Base-by-base conservation (phyloP, 1,140 invertebrate species). In the Scaptomyza graminum region DNA sequence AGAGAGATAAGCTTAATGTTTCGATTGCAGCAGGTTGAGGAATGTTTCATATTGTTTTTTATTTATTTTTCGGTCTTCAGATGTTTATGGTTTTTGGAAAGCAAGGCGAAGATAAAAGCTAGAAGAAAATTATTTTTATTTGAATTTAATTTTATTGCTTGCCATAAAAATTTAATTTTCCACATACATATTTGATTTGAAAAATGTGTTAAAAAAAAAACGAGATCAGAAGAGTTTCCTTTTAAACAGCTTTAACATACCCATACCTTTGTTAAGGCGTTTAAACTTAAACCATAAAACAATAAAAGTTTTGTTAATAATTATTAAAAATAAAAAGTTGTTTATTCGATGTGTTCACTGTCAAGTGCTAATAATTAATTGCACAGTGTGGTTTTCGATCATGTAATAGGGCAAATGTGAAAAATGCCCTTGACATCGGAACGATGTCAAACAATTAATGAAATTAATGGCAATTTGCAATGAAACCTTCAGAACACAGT, bases 1-100 rank as follows among this genome's bases (percentile, higher is more conserved):
- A 28, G 9, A 31, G 25, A 28, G 65, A 62, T 74, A 77, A 81
- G 76, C 56, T 51, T 22, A 61, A 85, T 76, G 57, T 85, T 80
- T 76, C 47, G 61, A 85, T 67, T 80, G 77, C 76, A 66, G 64
- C 28, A 28, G 41, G 9, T 34, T 22, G 31, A 22, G 44, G 31
- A 11, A 22, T 25, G 56, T 25, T 47, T 49, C 34, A 31, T 47
- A n/a, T 51, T 16, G 9, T 31, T 11, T 43, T 25, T 34, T 34
- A 0, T 9, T 34, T 34, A 1, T 34, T 34, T 56, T 44, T 37
- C 15, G 52, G 37, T 43, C 2, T 34, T 34, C 13, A 31, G 41
- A 16, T 41, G 41, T 46, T 57, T 57, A 57, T 57, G 55, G 41
- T 44, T 56, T 56, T 41, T 16, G 9, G 41, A 11, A 4, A 12